A percentile compares a stretch with the other conserved stretches of the same genome.
Conservation (phyloP, 2,113 vertebrate genomes). For the Acrocephalus kingi region DNA sequence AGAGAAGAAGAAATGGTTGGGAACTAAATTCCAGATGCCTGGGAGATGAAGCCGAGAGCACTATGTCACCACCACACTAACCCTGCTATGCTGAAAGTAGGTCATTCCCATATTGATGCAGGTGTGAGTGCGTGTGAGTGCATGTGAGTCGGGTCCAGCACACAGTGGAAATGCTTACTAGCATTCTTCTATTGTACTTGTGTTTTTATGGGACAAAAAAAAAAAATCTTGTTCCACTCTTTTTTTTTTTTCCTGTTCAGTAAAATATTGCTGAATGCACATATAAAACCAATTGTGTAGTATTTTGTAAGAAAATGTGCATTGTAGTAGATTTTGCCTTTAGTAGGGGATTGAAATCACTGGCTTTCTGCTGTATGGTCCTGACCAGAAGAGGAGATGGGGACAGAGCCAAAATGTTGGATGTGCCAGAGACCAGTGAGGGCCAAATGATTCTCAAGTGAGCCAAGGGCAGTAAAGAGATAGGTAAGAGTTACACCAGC, state of each 20-base stretch:
- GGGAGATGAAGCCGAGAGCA: background rate
- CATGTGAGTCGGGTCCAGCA: background rate
- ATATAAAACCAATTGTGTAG: background rate
- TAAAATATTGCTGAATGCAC: background rate
- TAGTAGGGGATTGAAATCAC: background rate
- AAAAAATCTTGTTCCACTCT: background rate
- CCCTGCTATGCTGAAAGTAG: background rate
- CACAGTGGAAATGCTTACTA: background rate
- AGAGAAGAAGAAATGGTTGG: background rate
- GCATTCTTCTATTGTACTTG: conserved; percentile 1
- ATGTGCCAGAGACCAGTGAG: background rate
- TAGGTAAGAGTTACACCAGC: background rate
- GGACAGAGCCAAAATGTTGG: background rate
- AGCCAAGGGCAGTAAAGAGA: background rate
- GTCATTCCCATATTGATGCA: conserved; percentile 8
- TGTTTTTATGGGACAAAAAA: background rate
- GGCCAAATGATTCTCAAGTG: background rate
- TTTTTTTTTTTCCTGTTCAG: background rate
- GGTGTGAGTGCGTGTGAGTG: conserved; percentile 2
- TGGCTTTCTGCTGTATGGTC: background rate
- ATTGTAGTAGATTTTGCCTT: background rate
- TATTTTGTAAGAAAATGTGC: conserved; percentile 6
- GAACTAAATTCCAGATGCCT: background rate
- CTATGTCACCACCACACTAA: background rate
- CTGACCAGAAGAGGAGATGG: background rate